Evolutionary conservation across 92 coral and sea anemone genomes (phyloP).

Genomic region (Porites divaricata): DNA sequence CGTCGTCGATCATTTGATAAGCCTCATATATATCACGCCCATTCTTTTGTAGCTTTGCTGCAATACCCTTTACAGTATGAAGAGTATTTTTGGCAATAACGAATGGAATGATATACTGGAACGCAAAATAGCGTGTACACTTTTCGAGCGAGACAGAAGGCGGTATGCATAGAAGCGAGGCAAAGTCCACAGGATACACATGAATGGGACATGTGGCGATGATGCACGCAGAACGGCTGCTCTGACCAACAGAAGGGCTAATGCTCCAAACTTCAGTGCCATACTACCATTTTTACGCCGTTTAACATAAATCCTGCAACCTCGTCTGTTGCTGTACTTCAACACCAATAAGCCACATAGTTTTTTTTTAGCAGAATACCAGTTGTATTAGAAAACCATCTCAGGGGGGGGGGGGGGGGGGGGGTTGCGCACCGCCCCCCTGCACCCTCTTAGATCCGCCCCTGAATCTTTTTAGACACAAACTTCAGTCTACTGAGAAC

Average conservation of each 20-base stretch:
- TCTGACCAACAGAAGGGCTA: slow-evolving; percentile 24
- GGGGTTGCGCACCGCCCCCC: too few species aligned
- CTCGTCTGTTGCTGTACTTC: slow-evolving; percentile 26
- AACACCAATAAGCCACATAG: background rate
- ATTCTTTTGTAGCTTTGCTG: background rate
- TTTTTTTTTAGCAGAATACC: background rate
- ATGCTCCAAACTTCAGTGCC: slow-evolving; percentile 15
- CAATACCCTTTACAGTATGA: slow-evolving; percentile 11
- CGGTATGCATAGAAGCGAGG: slow-evolving; percentile 26
- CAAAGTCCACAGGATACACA: slow-evolving; percentile 29
- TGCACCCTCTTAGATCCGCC: too few species aligned
- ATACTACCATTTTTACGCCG: slow-evolving; percentile 25
- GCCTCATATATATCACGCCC: slow-evolving; percentile 23
- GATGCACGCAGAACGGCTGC: slow-evolving; percentile 20
- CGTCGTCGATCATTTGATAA: slow-evolving; percentile 36
- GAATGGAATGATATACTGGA: slow-evolving; percentile 20
- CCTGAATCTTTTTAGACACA: too few species aligned
- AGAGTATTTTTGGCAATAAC: slow-evolving; percentile 22
- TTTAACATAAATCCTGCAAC: slow-evolving; percentile 24
- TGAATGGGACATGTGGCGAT: slow-evolving; percentile 19
- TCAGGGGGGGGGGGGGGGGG: background rate
- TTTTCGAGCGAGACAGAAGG: slow-evolving; percentile 36
- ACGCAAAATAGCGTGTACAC: slow-evolving; percentile 27
- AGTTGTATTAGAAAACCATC: too few species aligned
- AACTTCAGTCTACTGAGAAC: too few species aligned